Conservation (phyloP, 2,888 invertebrate genomes). For the Hemaris fuciformis region DNA sequence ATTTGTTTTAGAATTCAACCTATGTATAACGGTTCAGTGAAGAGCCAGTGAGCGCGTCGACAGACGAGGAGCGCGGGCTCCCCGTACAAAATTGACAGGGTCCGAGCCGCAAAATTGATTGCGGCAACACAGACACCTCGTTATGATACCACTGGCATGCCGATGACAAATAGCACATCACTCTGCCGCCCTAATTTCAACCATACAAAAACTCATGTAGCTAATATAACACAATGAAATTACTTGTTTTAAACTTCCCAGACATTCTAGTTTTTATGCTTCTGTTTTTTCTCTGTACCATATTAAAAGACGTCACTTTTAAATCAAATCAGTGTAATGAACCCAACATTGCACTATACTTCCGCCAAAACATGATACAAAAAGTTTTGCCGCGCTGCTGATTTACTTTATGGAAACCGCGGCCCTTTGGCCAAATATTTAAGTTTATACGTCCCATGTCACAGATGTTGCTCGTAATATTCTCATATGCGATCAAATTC, state of each 20-base stretch:
- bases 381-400: conserved; percentile 11
- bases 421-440: conserved; percentile 55
- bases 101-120: conserved; percentile 67
- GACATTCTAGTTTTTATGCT: not conserved
- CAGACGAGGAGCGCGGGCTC: conserved; percentile 22
- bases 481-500: conserved; percentile 80
- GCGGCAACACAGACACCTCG: conserved; percentile 58
- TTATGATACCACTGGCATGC: conserved; percentile 52
- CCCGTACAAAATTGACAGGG: conserved; percentile 68
- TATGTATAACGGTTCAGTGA: conserved; percentile 4
- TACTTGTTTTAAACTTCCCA: not conserved
- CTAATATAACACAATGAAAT: not conserved
- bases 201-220: conserved; percentile 23
- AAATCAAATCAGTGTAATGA: not conserved
- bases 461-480: conserved; percentile 79
- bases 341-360: not conserved
- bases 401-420: conserved; percentile 35
- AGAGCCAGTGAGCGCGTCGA: conserved; percentile 17
- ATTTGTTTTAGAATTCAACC: conserved; percentile 1
- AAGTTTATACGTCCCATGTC: conserved; percentile 78
- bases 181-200: conserved; percentile 20
- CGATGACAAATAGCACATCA: conserved; percentile 40
- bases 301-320: not conserved
- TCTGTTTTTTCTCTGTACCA: not conserved
- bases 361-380: conserved; percentile 1